phyloP scores from a whole-genome alignment of 2,888 invertebrate genomes.

The Agriotes lineatus region DNA sequence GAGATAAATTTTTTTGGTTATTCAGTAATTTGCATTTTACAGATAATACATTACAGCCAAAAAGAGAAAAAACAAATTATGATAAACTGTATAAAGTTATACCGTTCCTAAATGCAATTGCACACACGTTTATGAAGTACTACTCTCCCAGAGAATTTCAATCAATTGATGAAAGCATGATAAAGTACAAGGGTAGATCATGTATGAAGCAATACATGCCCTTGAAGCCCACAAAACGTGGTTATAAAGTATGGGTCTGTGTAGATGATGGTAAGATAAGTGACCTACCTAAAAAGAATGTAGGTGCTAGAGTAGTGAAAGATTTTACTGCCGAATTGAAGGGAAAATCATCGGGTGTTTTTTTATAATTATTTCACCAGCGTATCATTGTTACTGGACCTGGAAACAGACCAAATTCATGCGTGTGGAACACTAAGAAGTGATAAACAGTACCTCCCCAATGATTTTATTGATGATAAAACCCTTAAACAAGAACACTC shows the following conservation, averaged over 20 bases:
- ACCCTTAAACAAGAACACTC: background rate
- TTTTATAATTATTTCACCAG: constrained; percentile 53
- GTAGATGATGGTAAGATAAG: constrained; percentile 54
- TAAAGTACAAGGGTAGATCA: constrained; percentile 52
- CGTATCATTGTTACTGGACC: constrained; percentile 40
- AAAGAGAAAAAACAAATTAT: constrained; percentile 38
- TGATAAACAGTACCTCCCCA: constrained; percentile 33
- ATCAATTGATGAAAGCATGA: constrained; percentile 52
- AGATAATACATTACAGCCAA: constrained; percentile 46
- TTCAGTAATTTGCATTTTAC: constrained; percentile 50
- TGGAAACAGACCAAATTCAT: constrained; percentile 44
- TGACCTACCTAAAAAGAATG: constrained; percentile 48
- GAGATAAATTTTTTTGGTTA: constrained; percentile 39
- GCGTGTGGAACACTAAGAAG: constrained; percentile 48
- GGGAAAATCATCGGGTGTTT: constrained; percentile 45
- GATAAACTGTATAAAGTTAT: constrained; percentile 52
- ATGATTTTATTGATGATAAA: background rate
- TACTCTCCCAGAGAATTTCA: constrained; percentile 38
- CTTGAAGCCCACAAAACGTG: constrained; percentile 50
- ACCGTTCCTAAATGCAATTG: constrained; percentile 46
- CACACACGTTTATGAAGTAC: constrained; percentile 38
- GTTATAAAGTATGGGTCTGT: constrained; percentile 52
- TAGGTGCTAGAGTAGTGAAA: constrained; percentile 37
- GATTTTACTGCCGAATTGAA: constrained; percentile 30
- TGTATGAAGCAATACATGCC: constrained; percentile 48